Base-by-base conservation (phyloP, 2,113 vertebrate genomes). In the Macheiramphus alcinus region DNA sequence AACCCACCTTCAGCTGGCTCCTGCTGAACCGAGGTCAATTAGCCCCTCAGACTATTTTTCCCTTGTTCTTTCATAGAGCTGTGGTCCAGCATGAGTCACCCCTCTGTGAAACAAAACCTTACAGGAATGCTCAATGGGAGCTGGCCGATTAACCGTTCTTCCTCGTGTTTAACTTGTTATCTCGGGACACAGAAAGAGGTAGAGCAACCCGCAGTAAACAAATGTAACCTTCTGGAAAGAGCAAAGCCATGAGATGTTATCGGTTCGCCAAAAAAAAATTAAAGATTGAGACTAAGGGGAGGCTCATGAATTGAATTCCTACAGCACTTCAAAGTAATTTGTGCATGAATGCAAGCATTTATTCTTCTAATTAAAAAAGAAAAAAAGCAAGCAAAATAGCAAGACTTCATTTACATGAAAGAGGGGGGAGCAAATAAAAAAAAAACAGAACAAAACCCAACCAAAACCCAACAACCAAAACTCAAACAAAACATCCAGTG, bases 351-450 rank as follows among this genome's bases (percentile, higher is more conserved):
- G 90, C 76, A 59, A 92, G 90, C 88, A 92, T 87, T 96, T 96
- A 75, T 93, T 93, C 95, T 91, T 68, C 95, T 96, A 94, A 96
- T 94, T 97, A 97, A 97, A 93, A 89, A 76, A 93, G n/a, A 15
- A 2, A 75, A 84, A 92, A 95, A 80, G 70, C 56, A 66, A 95
- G 90, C 25, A 70, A 93, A 96, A 95, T 92, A 93, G 70, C 72
- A 85, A 87, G 91, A 91, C 95, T 91, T 89, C 86, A 92, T 92
- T 96, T 97, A 92, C 94, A 97, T 95, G 95, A 96, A 87, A 94
- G 79, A 53, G 19, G 40, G 19, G 40, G 31, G 47, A 62, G 22
- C 12, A 8, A n/a, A 71, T 9, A 75, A 71, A 66, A 26, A 34
- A 4, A n/a, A 48, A 40, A 40, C 11, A 40, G 10, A 13, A 21